Percentiles rank a stretch among this genome's conserved stretches.
Conservation (phyloP, 1,140 invertebrate species). For the Lerema accius region DNA sequence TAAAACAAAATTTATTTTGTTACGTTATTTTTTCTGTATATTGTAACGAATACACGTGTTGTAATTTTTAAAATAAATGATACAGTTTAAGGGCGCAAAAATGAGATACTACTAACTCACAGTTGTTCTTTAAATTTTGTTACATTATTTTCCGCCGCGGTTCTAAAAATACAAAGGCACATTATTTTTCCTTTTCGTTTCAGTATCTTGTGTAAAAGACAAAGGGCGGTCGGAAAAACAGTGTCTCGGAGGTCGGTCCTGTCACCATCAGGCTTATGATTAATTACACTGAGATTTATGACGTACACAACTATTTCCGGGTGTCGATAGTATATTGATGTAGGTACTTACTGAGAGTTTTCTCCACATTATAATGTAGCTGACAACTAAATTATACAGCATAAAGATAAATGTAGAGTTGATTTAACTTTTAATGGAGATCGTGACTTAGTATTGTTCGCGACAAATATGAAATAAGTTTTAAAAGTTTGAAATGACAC, state of each 20-base stretch:
- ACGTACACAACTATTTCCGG: constrained; percentile 56
- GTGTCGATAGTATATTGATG: constrained; percentile 51
- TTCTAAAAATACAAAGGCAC: constrained; percentile 26
- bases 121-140: not conserved
- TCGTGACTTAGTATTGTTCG: constrained; percentile 29
- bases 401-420: not conserved
- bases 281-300: constrained; percentile 69
- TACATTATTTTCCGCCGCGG: not conserved
- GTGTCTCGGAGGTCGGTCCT: constrained; percentile 48
- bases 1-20: too few relatives aligned
- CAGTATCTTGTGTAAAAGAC: constrained; percentile 42
- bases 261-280: constrained; percentile 59
- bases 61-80: too few relatives aligned
- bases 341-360: constrained; percentile 30
- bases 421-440: constrained; percentile 28
- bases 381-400: not conserved
- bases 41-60: too few relatives aligned
- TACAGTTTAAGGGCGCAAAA: too few relatives aligned
- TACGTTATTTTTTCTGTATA: too few relatives aligned
- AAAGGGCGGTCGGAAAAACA: constrained; percentile 58
- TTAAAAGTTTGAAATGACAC: constrained; percentile 5
- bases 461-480: constrained; percentile 9
- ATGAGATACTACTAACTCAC: too few relatives aligned
- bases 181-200: constrained; percentile 43
- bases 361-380: not conserved